phyloP scores from a whole-genome alignment of 2,888 invertebrate genomes.

The Hemaris fuciformis region DNA sequence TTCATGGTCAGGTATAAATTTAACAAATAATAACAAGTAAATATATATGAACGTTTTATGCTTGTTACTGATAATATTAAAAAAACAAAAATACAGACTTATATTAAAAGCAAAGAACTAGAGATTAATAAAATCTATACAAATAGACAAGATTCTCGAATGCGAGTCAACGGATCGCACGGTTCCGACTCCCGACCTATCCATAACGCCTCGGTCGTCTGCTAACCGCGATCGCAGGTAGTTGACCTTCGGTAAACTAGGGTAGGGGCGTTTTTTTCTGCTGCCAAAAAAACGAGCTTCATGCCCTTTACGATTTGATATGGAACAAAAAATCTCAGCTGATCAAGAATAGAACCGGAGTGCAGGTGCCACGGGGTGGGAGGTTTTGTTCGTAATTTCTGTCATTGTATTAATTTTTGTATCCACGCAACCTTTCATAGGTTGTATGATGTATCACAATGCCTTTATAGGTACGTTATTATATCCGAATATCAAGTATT shows the following conservation, averaged over 20 bases:
- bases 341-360: slow-evolving; percentile 6
- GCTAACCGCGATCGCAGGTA: slow-evolving; percentile 37
- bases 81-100: background rate
- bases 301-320: slow-evolving; percentile 8
- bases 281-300: slow-evolving; percentile 7
- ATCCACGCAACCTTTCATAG: background rate
- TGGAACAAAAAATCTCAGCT: slow-evolving; percentile 12
- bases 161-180: background rate
- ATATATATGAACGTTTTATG: no score
- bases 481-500: no score
- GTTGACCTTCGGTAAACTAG: slow-evolving; percentile 36
- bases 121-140: background rate
- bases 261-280: slow-evolving; percentile 16
- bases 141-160: background rate
- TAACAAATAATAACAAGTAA: no score
- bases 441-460: background rate
- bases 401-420: background rate
- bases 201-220: slow-evolving; percentile 4
- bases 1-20: no score
- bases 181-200: background rate
- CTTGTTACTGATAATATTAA: no score
- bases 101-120: background rate
- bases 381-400: background rate
- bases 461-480: no score
- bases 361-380: slow-evolving; percentile 1